Base-by-base conservation (phyloP, 1,140 invertebrate species). In the Leptinotarsa lineolata region DNA sequence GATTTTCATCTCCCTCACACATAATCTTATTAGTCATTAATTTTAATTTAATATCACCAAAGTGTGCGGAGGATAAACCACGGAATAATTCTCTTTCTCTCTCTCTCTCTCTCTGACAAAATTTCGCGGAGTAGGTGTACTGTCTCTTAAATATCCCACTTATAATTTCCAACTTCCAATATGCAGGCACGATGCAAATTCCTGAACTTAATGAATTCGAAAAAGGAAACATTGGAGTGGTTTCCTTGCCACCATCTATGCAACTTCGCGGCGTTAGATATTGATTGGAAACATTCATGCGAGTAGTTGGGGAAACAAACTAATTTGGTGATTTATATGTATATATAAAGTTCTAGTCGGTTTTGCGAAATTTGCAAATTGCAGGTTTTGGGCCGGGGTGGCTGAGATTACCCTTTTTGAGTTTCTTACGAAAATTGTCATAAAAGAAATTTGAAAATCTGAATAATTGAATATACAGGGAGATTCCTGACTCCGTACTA, bases 11-110 rank as follows among this genome's bases (percentile, higher is more conserved):
- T 65, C 74, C 68, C 70, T 72, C 68, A 72, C 30, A 24, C 69
- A 63, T 72, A 75, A 75, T 75, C 74, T 75, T 68, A 75, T 75
- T 75, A 75, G 70, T 68, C 68, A 65, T 74, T 75, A 75, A 75
- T 75, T 75, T 75, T 75, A 75, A 72, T 72, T 75, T 75, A 72
- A 72, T 75, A 75, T 59, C 70, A 72, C 70, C 63, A 58, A 71
- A 63, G 65, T 70, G 58, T 70, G 61, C 11, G 45, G 48, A 66
- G 73, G 64, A 72, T 72, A 68, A 68, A 68, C 67, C 67, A 45
- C 67, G 30, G 15, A 54, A 68, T 54, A 45, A 68, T 58, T 68
- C 45, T 20, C 8, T 39, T 8, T 39, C 30, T 11, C 8, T 39
- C 24, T 30, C 24, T 6, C 24, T 6, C 30, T 39, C 30, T 11